Percentiles rank a stretch among this genome's conserved stretches.
Conservation (phyloP, 2,888 invertebrate genomes). For the Stenoptilia bipunctidactyla region DNA sequence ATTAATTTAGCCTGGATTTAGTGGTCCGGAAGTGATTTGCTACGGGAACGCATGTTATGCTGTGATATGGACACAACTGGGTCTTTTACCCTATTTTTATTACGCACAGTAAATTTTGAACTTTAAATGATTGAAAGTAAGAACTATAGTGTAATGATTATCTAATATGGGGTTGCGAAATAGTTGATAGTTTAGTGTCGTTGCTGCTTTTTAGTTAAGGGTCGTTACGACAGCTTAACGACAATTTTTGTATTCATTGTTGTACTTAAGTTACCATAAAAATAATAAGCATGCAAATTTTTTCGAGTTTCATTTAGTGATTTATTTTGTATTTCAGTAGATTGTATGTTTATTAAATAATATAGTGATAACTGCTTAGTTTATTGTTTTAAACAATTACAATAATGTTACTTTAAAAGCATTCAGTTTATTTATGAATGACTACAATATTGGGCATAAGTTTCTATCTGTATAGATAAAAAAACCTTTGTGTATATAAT, state of each 20-base stretch:
- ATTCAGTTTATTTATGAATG: no score
- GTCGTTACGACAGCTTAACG: slow-evolving; percentile 41
- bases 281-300: slow-evolving; percentile 6
- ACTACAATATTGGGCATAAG: no score
- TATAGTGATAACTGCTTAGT: no score
- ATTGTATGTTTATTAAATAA: no score
- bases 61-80: slow-evolving; percentile 39
- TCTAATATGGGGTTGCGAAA: slow-evolving; percentile 28
- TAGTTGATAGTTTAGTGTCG: slow-evolving; percentile 38
- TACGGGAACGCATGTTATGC: slow-evolving; percentile 63
- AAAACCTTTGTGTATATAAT: no score
- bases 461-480: no score
- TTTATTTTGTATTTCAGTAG: no score
- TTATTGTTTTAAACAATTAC: no score
- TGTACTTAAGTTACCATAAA: slow-evolving; percentile 18
- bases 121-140: slow-evolving; percentile 25
- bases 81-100: slow-evolving; percentile 38
- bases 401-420: no score
- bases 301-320: no score
- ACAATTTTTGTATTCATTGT: slow-evolving; percentile 24
- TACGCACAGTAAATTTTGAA: slow-evolving; percentile 30
- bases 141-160: slow-evolving; percentile 23
- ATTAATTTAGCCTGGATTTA: slow-evolving; percentile 70
- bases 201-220: slow-evolving; percentile 43
- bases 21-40: slow-evolving; percentile 72